These are phyloP conservation scores for Octodon degus DNA, from an alignment of 2,113 vertebrate species.

Conservation along the genomic window DNA sequence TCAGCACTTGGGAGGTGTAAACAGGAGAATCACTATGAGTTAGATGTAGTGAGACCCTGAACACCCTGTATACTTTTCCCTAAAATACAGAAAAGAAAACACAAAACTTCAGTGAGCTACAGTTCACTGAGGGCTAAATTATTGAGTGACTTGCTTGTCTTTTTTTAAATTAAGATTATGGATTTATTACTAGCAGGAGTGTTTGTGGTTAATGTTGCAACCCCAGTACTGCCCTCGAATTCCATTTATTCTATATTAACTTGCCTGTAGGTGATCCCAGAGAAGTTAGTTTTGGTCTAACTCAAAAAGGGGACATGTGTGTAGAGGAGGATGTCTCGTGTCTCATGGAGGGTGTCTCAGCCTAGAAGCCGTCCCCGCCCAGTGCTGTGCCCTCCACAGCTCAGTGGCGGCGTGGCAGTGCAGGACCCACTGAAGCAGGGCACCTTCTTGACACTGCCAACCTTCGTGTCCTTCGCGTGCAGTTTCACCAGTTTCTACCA, in stretches of 20 bases:
- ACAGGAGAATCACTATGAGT: too few species aligned
- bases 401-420: not conserved
- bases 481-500: not conserved
- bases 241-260: not conserved
- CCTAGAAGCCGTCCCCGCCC: not conserved
- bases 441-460: not conserved
- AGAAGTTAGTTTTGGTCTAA: not conserved
- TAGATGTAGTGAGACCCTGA: too few species aligned
- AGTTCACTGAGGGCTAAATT: not conserved
- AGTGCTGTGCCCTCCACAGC: not conserved
- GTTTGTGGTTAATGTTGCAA: not conserved
- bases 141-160: not conserved
- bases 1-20: too few species aligned
- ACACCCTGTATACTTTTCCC: too few species aligned
- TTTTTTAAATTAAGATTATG: not conserved
- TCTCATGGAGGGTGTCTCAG: not conserved
- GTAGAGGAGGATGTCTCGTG: not conserved
- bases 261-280: not conserved
- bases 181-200: not conserved
- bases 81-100: not conserved
- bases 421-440: not conserved
- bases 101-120: not conserved
- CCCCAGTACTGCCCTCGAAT: not conserved
- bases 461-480: not conserved
- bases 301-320: not conserved